These are phyloP conservation scores for Polymixis lichenea DNA, from an alignment of 2,888 invertebrate genomes.

Conservation along the genomic window DNA sequence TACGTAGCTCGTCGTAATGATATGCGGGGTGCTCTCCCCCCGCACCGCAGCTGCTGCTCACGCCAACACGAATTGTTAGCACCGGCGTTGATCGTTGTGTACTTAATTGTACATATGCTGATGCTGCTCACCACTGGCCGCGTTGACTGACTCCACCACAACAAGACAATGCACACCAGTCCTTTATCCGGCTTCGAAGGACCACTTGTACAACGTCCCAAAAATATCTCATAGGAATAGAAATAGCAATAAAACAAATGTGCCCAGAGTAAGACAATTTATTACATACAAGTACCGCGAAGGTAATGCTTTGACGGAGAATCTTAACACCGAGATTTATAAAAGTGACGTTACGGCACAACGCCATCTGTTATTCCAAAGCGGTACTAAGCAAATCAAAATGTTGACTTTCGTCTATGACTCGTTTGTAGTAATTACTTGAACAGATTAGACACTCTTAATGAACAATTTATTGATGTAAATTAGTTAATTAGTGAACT, in stretches of 20 bases:
- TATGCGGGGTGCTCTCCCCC: conserved; percentile 5
- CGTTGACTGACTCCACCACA: neutral
- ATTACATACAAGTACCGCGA: no score
- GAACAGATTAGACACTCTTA: no score
- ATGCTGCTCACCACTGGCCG: neutral
- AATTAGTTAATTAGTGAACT: no score
- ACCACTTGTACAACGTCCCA: conserved; percentile 4
- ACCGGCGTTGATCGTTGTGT: conserved; percentile 4
- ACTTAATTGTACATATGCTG: neutral
- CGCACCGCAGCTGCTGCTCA: conserved; percentile 12
- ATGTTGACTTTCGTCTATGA: no score
- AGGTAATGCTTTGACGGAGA: no score
- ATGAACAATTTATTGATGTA: no score
- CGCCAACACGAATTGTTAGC: neutral
- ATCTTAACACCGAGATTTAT: no score
- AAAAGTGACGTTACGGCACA: no score
- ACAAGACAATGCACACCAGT: neutral
- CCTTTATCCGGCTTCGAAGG: neutral
- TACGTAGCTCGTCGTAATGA: conserved; percentile 6
- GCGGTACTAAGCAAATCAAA: no score
- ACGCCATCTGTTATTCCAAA: no score
- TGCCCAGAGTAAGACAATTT: neutral
- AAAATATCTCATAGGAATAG: neutral
- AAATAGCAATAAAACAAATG: neutral
- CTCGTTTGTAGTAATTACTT: no score